phyloP scores from a whole-genome alignment of 2,113 vertebrate species.

The Carettochelys insculpta region DNA sequence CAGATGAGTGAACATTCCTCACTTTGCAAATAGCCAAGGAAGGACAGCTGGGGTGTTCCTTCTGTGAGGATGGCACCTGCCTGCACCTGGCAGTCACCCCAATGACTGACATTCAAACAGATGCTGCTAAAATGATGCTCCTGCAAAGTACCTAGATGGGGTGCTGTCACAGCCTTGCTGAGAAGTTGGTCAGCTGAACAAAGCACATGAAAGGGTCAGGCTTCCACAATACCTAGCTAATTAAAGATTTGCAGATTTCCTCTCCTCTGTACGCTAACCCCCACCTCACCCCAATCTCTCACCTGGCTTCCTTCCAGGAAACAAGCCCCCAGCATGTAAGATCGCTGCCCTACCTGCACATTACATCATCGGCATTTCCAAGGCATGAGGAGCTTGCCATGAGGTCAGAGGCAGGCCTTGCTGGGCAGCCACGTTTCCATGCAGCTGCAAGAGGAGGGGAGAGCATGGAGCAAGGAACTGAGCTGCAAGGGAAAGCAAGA shows the following conservation, averaged over 20 bases:
- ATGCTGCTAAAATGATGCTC: background rate
- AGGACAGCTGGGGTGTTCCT: rapidly evolving
- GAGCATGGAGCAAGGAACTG: background rate
- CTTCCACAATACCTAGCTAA: rapidly evolving
- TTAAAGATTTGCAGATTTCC: background rate
- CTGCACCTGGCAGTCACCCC: rapidly evolving
- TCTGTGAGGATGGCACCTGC: rapidly evolving
- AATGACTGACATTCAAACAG: rapidly evolving
- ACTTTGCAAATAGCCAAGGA: rapidly evolving
- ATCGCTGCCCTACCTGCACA: background rate
- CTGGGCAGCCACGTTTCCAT: background rate
- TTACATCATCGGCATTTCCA: background rate
- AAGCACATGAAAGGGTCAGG: rapidly evolving
- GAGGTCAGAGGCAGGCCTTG: background rate
- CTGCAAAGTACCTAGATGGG: background rate
- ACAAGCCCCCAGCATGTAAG: background rate
- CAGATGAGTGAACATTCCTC: background rate
- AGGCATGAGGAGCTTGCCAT: background rate
- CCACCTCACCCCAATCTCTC: rapidly evolving
- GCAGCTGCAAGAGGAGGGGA: background rate
- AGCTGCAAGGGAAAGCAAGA: background rate
- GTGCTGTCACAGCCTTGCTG: rapidly evolving
- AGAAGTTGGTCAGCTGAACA: background rate
- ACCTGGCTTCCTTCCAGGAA: conserved; percentile 7
- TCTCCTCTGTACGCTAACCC: background rate